These are phyloP conservation scores for Maniola jurtina DNA, from an alignment of 1,140 invertebrate species.

Conservation along the genomic window DNA sequence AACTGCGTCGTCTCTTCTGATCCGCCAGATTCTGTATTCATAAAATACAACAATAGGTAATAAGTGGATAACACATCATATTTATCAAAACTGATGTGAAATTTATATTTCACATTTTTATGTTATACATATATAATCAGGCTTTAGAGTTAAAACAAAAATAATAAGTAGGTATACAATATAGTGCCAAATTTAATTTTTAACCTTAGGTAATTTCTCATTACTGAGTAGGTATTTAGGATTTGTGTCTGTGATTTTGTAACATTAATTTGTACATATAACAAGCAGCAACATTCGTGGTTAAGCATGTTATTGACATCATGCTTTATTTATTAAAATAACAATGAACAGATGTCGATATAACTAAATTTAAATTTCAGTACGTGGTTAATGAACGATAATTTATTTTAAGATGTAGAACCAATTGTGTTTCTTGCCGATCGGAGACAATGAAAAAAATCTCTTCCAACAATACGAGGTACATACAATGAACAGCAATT, in stretches of 20 bases:
- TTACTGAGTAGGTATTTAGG: too few relatives aligned
- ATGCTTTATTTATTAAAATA: slow-evolving; percentile 28
- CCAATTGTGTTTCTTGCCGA: slow-evolving; percentile 21
- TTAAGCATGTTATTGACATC: slow-evolving; percentile 22
- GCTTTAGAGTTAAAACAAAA: too few relatives aligned
- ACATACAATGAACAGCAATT: slow-evolving; percentile 10
- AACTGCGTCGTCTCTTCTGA: slow-evolving; percentile 55
- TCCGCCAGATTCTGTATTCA: slow-evolving; percentile 32
- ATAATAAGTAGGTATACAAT: too few relatives aligned
- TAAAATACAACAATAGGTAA: slow-evolving; percentile 2
- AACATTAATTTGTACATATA: neutral
- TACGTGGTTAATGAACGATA: slow-evolving; percentile 24
- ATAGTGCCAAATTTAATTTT: too few relatives aligned
- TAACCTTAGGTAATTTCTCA: too few relatives aligned
- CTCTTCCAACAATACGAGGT: slow-evolving; percentile 12
- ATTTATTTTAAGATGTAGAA: slow-evolving; percentile 27
- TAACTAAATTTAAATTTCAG: slow-evolving; percentile 17
- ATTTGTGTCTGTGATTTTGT: too few relatives aligned
- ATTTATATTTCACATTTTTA: too few relatives aligned
- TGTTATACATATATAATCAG: too few relatives aligned
- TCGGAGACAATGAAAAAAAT: slow-evolving; percentile 20
- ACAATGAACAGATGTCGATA: slow-evolving; percentile 24
- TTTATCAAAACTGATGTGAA: too few relatives aligned
- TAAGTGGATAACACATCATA: neutral
- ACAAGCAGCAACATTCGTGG: neutral